Evolutionary conservation across 2,888 invertebrate species (phyloP).

Genomic region (Orchestes rusci): DNA sequence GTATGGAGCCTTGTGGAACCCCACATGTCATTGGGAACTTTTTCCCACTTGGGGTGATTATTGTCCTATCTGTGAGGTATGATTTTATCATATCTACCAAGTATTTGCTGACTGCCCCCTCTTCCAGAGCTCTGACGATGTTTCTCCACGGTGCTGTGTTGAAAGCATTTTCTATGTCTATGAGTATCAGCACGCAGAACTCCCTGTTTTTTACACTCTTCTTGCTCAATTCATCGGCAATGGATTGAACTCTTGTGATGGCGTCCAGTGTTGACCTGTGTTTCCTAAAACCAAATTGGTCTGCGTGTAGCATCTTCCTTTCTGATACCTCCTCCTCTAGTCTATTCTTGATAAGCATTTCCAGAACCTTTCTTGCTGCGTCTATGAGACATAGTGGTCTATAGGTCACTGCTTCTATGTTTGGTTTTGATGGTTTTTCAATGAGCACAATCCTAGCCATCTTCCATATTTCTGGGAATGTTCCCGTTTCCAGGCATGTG

Average conservation of each 20-base stretch:
- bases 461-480: constrained; percentile 4
- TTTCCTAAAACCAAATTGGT: constrained; percentile 17
- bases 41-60: background rate
- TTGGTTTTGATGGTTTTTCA: constrained; percentile 5
- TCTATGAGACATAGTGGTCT: constrained; percentile 14
- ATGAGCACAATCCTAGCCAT: constrained; percentile 1
- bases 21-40: background rate
- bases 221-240: background rate
- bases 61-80: constrained; percentile 1
- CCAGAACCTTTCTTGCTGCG: constrained; percentile 5
- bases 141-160: constrained; percentile 8
- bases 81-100: background rate
- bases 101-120: background rate
- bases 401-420: background rate
- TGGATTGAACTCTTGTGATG: background rate
- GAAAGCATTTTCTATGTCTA: constrained; percentile 15
- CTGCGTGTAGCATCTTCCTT: background rate
- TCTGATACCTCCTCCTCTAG: constrained; percentile 10
- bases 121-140: constrained; percentile 1
- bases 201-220: constrained; percentile 1
- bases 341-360: constrained; percentile 3
- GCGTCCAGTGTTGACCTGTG: constrained; percentile 11
- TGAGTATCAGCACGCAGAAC: constrained; percentile 2
- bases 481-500: background rate
- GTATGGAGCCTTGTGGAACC: constrained; percentile 4